Evolutionary conservation across 2,888 invertebrate genomes (phyloP).

Genomic region (Thereva unica): DNA sequence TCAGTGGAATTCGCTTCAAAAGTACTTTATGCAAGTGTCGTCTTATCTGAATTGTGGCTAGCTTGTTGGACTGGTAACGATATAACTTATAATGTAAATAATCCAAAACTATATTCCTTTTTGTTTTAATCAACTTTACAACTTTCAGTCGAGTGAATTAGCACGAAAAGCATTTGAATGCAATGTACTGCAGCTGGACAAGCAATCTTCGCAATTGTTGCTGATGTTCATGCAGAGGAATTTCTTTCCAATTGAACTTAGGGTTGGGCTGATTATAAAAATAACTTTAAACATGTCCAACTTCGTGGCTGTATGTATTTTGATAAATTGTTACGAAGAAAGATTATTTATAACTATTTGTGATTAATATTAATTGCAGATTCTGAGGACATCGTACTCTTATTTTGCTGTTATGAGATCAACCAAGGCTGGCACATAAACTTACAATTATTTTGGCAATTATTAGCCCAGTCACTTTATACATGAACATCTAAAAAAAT

Average conservation of each 20-base stretch:
- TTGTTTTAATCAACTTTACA: neutral
- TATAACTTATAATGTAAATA: slow-evolving; percentile 1
- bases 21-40: slow-evolving; percentile 1
- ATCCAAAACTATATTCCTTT: neutral
- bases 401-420: slow-evolving; percentile 8
- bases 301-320: neutral
- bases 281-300: slow-evolving; percentile 7
- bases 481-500: too few relatives aligned
- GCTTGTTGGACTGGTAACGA: slow-evolving; percentile 13
- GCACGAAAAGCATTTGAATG: slow-evolving; percentile 13
- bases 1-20: slow-evolving; percentile 3
- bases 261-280: slow-evolving; percentile 7
- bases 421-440: neutral
- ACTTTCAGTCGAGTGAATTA: slow-evolving; percentile 6
- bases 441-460: too few relatives aligned
- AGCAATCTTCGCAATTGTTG: neutral
- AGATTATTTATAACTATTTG: neutral
- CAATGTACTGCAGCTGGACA: neutral
- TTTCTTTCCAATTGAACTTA: slow-evolving; percentile 2
- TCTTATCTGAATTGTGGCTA: slow-evolving; percentile 4
- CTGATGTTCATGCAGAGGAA: slow-evolving; percentile 15
- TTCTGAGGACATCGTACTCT: slow-evolving; percentile 5
- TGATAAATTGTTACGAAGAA: neutral
- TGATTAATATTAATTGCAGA: neutral
- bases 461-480: too few relatives aligned